Evolutionary conservation across 2,113 vertebrate genomes (phyloP).

Genomic region (Fregetta grallaria): DNA sequence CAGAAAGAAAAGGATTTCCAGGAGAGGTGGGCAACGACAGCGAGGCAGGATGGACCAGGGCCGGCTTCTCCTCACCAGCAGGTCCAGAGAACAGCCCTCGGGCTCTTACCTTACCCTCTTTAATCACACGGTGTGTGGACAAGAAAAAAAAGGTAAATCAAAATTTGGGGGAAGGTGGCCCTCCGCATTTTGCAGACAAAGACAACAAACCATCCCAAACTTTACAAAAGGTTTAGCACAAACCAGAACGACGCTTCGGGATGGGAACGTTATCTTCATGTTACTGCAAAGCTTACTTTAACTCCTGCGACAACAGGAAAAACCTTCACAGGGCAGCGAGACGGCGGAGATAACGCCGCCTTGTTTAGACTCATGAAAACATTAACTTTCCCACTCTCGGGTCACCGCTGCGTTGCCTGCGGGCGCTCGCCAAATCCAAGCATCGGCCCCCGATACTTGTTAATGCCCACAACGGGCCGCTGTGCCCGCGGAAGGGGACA

Average conservation of each 20-base stretch:
- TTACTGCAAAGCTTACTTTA: not conserved
- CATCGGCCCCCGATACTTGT: fast-evolving
- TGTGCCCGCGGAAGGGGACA: fast-evolving
- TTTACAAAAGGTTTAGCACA: not conserved
- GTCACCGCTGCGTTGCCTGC: not conserved
- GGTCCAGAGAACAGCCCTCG: not conserved
- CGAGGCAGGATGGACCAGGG: not conserved
- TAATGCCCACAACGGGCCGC: not conserved
- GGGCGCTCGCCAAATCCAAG: not conserved
- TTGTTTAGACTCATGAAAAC: not conserved
- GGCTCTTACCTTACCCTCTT: not conserved
- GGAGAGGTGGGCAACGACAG: not conserved
- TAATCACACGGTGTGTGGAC: fast-evolving
- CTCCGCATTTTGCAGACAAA: fast-evolving
- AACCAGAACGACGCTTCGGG: fast-evolving
- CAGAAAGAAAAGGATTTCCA: not conserved
- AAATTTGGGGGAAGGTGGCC: not conserved
- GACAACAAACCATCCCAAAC: not conserved
- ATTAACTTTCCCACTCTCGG: not conserved
- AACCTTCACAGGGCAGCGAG: not conserved
- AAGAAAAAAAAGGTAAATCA: not conserved
- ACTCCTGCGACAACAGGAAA: not conserved
- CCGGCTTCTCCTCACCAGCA: not conserved
- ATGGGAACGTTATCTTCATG: fast-evolving
- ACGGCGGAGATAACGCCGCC: not conserved